These are phyloP conservation scores for Caenorhabditis afra DNA, from an alignment of 2,888 invertebrate species.

Conservation along the genomic window DNA sequence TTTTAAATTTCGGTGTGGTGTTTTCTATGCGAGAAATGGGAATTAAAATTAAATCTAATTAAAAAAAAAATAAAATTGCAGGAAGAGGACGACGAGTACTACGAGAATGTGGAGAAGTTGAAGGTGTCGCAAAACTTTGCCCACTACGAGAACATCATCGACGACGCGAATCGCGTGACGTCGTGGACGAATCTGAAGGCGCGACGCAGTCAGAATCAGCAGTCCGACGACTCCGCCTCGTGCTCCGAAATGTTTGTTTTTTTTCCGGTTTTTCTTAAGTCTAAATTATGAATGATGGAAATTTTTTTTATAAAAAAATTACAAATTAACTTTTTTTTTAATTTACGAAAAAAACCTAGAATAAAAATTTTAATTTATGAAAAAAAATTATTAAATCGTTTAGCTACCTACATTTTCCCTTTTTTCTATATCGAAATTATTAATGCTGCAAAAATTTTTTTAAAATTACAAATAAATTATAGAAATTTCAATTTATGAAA, in stretches of 20 bases:
- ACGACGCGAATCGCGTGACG: constrained; percentile 70
- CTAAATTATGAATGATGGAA: no score
- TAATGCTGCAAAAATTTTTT: no score
- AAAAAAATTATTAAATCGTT: no score
- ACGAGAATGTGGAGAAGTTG: constrained; percentile 67
- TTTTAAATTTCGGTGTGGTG: background rate
- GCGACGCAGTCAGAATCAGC: constrained; percentile 15
- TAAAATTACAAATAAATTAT: no score
- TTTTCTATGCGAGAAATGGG: no score
- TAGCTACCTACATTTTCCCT: background rate
- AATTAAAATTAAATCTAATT: no score
- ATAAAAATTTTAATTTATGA: no score
- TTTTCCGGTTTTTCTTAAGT: background rate
- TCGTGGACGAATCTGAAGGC: constrained; percentile 72
- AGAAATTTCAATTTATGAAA: no score
- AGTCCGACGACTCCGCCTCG: background rate
- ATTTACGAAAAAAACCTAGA: no score
- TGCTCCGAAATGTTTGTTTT: background rate
- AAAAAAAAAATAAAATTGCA: constrained; percentile 13
- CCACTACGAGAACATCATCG: constrained; percentile 78
- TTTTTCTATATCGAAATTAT: no score
- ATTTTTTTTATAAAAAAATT: no score
- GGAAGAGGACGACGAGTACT: constrained; percentile 67
- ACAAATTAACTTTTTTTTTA: no score
- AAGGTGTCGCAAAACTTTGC: constrained; percentile 73